Conservation (phyloP, 2,888 invertebrate species). For the Drosophila tripunctata region DNA sequence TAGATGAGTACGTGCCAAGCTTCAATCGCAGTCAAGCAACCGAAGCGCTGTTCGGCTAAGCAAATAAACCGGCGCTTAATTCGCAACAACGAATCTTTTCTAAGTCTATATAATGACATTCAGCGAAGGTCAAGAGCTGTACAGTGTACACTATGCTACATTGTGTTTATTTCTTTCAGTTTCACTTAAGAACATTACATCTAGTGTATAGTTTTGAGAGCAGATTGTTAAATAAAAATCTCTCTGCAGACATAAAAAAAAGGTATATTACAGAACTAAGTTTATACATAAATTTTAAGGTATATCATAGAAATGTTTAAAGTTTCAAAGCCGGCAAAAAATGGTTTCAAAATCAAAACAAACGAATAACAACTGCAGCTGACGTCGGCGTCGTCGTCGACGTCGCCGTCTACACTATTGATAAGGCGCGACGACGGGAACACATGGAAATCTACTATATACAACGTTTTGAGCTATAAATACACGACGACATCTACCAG, state of each 20-base stretch:
- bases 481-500: conserved; percentile 31
- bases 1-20: conserved; percentile 2
- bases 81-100: conserved; percentile 6
- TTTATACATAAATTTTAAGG: conserved; percentile 13
- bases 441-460: conserved; percentile 1
- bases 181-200: too few relatives aligned
- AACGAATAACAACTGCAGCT: neutral
- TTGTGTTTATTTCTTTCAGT: too few relatives aligned
- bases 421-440: conserved; percentile 24
- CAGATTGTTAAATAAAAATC: too few relatives aligned
- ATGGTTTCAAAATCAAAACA: conserved; percentile 13
- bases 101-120: conserved; percentile 61
- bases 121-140: conserved; percentile 56
- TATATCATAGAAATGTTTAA: too few relatives aligned
- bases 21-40: neutral
- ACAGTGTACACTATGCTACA: neutral
- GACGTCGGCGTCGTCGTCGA: neutral
- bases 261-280: neutral
- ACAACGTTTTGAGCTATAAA: conserved; percentile 51
- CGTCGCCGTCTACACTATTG: conserved; percentile 22
- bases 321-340: conserved; percentile 11
- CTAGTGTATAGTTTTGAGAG: too few relatives aligned
- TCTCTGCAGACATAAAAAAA: too few relatives aligned
- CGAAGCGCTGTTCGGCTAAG: conserved; percentile 25
- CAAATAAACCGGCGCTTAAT: conserved; percentile 58